Conservation (phyloP, 1,140 invertebrate genomes). For the Eciton burchellii region DNA sequence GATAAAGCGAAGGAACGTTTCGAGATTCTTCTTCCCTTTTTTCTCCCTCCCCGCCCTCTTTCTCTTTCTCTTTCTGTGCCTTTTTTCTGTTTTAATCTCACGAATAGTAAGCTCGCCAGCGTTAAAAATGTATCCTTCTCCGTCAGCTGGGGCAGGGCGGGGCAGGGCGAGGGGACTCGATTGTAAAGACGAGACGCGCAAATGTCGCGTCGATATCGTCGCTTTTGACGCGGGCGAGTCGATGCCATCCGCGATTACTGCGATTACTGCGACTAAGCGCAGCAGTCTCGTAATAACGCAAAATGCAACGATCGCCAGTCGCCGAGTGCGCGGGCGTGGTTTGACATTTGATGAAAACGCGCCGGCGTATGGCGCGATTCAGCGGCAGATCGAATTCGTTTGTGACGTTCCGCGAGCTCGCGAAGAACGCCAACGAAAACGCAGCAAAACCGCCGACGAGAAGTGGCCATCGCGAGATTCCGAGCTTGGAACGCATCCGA, state of each 20-base stretch:
- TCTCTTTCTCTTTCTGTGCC: too few species aligned
- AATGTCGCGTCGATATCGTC: conserved; percentile 29
- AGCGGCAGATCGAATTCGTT: conserved; percentile 61
- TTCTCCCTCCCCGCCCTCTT: too few species aligned
- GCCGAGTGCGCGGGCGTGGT: conserved; percentile 13
- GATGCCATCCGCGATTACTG: conserved; percentile 48
- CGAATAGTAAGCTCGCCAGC: conserved; percentile 1
- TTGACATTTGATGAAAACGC: conserved; percentile 61
- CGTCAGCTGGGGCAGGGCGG: background rate
- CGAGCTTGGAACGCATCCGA: conserved; percentile 44
- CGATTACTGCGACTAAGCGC: conserved; percentile 49
- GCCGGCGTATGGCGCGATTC: conserved; percentile 54
- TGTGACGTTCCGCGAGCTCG: conserved; percentile 55
- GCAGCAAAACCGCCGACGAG: conserved; percentile 31
- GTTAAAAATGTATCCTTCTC: conserved; percentile 27
- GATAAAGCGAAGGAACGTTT: conserved; percentile 13
- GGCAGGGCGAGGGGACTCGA: too few species aligned
- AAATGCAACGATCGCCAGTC: conserved; percentile 57
- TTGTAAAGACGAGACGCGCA: conserved; percentile 27
- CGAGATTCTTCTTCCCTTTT: background rate
- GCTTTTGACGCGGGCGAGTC: conserved; percentile 37
- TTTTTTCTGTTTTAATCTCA: too few species aligned
- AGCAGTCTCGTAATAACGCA: conserved; percentile 54
- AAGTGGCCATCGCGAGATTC: conserved; percentile 41
- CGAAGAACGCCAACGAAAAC: conserved; percentile 43